A percentile compares a stretch with the other conserved stretches of the same genome.
Evolutionary conservation across 2,113 vertebrate genomes (phyloP).

Genomic region (Emydocephalus ijimae): DNA sequence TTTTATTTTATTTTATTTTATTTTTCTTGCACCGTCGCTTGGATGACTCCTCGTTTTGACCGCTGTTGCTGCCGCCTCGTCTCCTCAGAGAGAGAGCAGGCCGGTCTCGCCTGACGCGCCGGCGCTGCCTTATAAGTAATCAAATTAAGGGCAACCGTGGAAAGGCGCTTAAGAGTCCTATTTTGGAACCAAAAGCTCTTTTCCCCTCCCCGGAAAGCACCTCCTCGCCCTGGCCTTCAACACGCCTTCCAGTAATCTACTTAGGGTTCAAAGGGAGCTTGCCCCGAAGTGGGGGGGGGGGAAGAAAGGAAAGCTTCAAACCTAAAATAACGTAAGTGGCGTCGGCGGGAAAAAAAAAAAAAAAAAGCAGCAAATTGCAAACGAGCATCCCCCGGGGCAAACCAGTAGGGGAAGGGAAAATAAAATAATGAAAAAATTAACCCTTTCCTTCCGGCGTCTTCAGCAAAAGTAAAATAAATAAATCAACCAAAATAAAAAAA

Average conservation of each 20-base stretch:
- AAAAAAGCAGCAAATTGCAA: constrained; percentile 19
- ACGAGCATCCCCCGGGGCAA: constrained; percentile 37
- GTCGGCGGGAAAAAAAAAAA: constrained; percentile 1
- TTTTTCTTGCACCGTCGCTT: constrained; percentile 37
- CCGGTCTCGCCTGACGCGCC: constrained; percentile 48
- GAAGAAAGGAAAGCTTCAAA: neutral
- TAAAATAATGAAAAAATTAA: constrained; percentile 29
- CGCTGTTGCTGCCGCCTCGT: constrained; percentile 13
- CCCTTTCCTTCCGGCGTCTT: neutral
- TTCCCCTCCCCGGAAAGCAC: constrained; percentile 55
- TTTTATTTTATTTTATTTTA: constrained; percentile 5
- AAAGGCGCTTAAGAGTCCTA: constrained; percentile 75
- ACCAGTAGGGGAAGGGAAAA: neutral
- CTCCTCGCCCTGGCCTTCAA: constrained; percentile 66
- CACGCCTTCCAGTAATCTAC: constrained; percentile 67
- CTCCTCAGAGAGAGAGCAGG: constrained; percentile 24
- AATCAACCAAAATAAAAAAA: too few species aligned
- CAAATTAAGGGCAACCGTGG: constrained; percentile 64
- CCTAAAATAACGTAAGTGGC: neutral
- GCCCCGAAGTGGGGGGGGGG: constrained; percentile 43
- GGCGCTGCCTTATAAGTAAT: neutral
- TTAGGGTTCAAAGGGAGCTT: constrained; percentile 73
- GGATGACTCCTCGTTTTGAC: constrained; percentile 52
- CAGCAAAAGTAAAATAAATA: neutral
- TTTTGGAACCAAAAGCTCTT: constrained; percentile 75